A percentile compares a stretch with the other conserved stretches of the same genome.
phyloP scores from a whole-genome alignment of 2,888 invertebrate genomes.

The Rhagonycha lutea region DNA sequence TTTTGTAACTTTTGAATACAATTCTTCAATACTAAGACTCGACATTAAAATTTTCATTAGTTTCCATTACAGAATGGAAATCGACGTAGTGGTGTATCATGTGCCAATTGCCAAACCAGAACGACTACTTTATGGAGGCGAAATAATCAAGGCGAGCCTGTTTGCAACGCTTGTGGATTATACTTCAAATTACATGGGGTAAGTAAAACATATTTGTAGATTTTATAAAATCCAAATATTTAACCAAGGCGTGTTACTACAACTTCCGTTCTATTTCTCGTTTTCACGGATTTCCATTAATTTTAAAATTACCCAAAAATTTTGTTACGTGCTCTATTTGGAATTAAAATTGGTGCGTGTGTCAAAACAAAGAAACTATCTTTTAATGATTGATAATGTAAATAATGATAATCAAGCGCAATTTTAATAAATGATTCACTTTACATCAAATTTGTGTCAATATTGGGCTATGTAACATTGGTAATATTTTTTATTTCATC shows the following conservation, averaged over 20 bases:
- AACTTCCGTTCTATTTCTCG: conserved; percentile 7
- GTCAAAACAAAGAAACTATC: neutral
- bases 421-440: neutral
- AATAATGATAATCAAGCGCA: neutral
- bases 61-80: conserved; percentile 60
- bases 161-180: conserved; percentile 95
- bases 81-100: conserved; percentile 77
- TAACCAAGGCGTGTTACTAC: neutral
- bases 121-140: conserved; percentile 97
- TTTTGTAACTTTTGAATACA: neutral
- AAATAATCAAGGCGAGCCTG: conserved; percentile 97
- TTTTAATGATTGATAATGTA: neutral
- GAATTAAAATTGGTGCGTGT: neutral
- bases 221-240: neutral
- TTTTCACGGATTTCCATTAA: neutral
- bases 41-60: conserved; percentile 40
- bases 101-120: conserved; percentile 94
- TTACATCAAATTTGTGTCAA: neutral
- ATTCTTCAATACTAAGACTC: neutral
- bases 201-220: conserved; percentile 46
- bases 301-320: neutral
- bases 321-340: neutral
- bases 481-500: neutral
- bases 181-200: conserved; percentile 85
- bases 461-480: neutral